Conservation (phyloP, 1,140 invertebrate species). For the Hirudo medicinalis region DNA sequence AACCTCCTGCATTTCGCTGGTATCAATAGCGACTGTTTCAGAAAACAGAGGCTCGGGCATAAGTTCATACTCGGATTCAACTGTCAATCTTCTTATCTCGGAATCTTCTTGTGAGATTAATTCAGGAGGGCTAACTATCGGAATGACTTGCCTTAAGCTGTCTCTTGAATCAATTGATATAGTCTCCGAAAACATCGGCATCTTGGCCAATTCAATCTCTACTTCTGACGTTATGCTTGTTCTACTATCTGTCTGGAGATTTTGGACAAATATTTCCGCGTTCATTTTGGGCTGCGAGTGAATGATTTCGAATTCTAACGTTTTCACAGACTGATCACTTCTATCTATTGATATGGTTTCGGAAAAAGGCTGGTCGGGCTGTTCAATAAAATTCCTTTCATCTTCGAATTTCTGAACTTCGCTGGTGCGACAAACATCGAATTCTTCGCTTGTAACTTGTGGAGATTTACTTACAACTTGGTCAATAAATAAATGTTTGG, state of each 20-base stretch:
- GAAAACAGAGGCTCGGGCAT: slow-evolving; percentile 6
- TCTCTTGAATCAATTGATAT: slow-evolving; percentile 7
- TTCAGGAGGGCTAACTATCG: background rate
- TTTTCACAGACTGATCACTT: slow-evolving; percentile 4
- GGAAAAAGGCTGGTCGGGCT: background rate
- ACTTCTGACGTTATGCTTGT: slow-evolving; percentile 10
- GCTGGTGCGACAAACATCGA: background rate
- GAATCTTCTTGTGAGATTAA: slow-evolving; percentile 6
- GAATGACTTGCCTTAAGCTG: background rate
- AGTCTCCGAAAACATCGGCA: background rate
- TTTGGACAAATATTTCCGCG: background rate
- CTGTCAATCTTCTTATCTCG: background rate
- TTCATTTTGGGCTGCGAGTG: background rate
- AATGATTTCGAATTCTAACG: slow-evolving; percentile 11
- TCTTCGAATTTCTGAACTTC: background rate
- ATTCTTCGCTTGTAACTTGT: background rate
- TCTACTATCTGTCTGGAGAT: slow-evolving; percentile 1
- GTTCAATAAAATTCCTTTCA: background rate
- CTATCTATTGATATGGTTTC: slow-evolving; percentile 14
- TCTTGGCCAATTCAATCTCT: background rate
- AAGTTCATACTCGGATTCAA: slow-evolving; percentile 8
- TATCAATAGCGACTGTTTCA: slow-evolving; percentile 16
- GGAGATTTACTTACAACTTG: background rate
- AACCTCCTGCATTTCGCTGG: background rate
- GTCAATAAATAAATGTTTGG: too few species aligned